Evolutionary conservation across 2,888 invertebrate genomes (phyloP).

Genomic region (Eupithecia pulchellata): DNA sequence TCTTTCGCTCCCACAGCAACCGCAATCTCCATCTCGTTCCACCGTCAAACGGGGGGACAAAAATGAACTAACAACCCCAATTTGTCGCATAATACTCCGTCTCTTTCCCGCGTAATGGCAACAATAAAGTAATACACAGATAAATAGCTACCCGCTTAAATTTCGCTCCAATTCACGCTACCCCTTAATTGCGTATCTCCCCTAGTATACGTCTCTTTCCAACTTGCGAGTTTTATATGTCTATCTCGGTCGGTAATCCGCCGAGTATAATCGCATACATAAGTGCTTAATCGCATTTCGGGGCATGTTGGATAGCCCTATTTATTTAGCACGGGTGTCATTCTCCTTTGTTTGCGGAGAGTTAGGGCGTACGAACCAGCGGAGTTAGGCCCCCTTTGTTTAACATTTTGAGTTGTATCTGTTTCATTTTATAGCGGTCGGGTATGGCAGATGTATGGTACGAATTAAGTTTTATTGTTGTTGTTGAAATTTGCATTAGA

Average conservation of each 20-base stretch:
- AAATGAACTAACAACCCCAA: conserved; percentile 65
- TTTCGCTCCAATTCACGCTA: conserved; percentile 81
- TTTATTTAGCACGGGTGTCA: conserved; percentile 76
- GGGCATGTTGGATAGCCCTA: conserved; percentile 73
- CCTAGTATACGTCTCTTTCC: conserved; percentile 62
- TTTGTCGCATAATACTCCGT: conserved; percentile 55
- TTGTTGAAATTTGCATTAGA: conserved; percentile 72
- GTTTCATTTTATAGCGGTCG: conserved; percentile 60
- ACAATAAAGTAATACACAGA: conserved; percentile 85
- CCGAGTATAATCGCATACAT: conserved; percentile 80
- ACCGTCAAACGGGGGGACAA: conserved; percentile 46
- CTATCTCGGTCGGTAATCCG: conserved; percentile 64
- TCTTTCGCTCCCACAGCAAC: conserved; percentile 44
- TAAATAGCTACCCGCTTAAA: conserved; percentile 83
- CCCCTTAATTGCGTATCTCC: conserved; percentile 82
- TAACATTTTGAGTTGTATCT: conserved; percentile 42
- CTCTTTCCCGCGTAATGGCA: conserved; percentile 71
- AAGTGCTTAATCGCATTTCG: conserved; percentile 84
- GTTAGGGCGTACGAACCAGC: conserved; percentile 70
- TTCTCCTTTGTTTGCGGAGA: conserved; percentile 76
- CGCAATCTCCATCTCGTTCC: conserved; percentile 33
- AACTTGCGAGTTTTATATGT: conserved; percentile 44
- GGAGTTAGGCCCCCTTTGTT: conserved; percentile 52
- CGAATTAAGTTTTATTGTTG: conserved; percentile 71
- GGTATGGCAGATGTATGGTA: conserved; percentile 63